These are phyloP conservation scores for Neria commutata DNA, from an alignment of 2,888 invertebrate species.

Conservation along the genomic window DNA sequence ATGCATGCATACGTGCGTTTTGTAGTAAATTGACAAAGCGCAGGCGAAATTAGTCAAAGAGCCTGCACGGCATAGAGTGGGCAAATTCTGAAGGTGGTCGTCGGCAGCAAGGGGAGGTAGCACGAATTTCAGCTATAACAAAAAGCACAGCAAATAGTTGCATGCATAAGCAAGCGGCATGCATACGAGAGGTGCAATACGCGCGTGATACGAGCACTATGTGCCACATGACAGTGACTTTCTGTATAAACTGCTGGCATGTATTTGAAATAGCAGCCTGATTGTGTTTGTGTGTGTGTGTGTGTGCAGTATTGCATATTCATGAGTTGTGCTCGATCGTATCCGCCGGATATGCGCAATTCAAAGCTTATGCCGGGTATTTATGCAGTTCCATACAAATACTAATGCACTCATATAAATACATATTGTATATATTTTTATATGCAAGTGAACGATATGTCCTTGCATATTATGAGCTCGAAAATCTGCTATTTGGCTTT, in stretches of 20 bases:
- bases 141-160: neutral
- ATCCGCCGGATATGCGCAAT: conserved; percentile 4
- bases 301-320: conserved; percentile 29
- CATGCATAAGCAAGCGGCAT: conserved; percentile 1
- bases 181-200: neutral
- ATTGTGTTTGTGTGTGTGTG: neutral
- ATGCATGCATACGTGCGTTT: neutral
- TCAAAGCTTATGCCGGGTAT: neutral
- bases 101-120: neutral
- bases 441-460: too few species aligned
- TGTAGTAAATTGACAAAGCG: too few species aligned
- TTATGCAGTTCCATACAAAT: too few species aligned
- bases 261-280: neutral
- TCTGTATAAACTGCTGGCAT: too few species aligned
- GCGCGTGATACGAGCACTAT: too few species aligned
- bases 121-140: neutral
- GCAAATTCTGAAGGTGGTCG: neutral
- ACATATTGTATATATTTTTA: too few species aligned
- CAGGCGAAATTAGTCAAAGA: too few species aligned
- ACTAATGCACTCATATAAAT: too few species aligned
- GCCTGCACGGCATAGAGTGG: neutral
- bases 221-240: too few species aligned
- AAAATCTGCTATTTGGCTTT: too few species aligned
- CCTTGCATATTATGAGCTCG: too few species aligned
- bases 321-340: conserved; percentile 23